Evolutionary conservation across 53 echinoderm and acorn worm species (phyloP).

Genomic region (Patiria pectinifera): DNA sequence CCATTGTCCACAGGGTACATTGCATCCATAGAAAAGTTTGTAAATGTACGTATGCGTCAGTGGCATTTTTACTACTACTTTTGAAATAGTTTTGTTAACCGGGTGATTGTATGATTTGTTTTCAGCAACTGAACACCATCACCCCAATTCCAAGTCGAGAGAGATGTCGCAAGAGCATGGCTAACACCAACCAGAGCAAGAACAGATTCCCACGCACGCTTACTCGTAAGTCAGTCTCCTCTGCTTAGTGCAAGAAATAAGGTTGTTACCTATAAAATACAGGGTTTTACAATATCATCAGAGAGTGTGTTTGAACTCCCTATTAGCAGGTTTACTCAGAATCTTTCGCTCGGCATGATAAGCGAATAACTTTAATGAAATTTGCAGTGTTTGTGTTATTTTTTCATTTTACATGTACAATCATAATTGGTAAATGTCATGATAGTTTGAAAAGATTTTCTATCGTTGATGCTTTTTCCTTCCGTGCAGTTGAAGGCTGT

Average conservation of each 20-base stretch:
- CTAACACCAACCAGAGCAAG: constrained; percentile 25
- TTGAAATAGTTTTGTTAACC: not conserved
- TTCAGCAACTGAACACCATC: constrained; percentile 51
- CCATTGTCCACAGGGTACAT: no score
- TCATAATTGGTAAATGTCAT: not conserved
- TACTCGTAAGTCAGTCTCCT: constrained; percentile 34
- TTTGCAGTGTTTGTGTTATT: no score
- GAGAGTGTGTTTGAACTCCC: no score
- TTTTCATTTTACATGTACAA: not conserved
- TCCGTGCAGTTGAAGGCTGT: constrained; percentile 67
- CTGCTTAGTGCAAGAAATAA: not conserved
- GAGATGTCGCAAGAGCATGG: constrained; percentile 34
- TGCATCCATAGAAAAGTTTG: no score
- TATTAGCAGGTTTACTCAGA: no score
- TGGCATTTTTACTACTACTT: no score
- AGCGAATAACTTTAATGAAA: no score
- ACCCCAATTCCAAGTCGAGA: constrained; percentile 23
- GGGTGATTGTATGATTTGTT: not conserved
- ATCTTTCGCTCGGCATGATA: no score
- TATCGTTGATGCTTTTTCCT: not conserved
- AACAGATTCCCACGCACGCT: constrained; percentile 35
- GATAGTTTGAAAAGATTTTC: not conserved
- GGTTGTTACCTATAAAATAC: no score
- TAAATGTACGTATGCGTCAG: no score
- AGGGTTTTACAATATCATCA: no score